phyloP scores from a whole-genome alignment of 1,140 invertebrate genomes.

The Lepidurus packardi region DNA sequence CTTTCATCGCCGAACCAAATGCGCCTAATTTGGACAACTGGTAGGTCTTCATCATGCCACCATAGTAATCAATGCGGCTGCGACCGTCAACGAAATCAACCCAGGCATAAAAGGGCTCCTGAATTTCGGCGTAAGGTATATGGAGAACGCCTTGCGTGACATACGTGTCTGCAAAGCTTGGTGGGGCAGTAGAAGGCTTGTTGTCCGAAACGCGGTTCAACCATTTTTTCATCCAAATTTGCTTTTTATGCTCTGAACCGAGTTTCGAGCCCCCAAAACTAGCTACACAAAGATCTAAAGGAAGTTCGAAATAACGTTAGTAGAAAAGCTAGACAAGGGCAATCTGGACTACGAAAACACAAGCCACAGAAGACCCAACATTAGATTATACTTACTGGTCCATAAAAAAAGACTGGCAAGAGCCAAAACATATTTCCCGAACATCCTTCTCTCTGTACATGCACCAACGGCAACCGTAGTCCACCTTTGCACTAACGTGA shows the following conservation, averaged over 20 bases:
- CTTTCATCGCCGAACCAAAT: slow-evolving; percentile 71
- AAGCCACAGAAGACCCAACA: no score
- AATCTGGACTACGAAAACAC: no score
- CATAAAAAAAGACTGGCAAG: no score
- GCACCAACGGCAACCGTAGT: no score
- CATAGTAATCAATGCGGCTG: slow-evolving; percentile 92
- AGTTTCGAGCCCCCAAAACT: not conserved
- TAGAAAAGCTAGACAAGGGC: no score
- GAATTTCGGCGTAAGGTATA: slow-evolving; percentile 89
- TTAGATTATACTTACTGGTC: no score
- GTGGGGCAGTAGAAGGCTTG: slow-evolving; percentile 14
- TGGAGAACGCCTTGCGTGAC: slow-evolving; percentile 65
- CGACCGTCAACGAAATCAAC: slow-evolving; percentile 64
- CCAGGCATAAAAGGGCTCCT: slow-evolving; percentile 82
- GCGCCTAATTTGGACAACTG: slow-evolving; percentile 59
- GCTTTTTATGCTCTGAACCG: not conserved
- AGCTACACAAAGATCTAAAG: not conserved
- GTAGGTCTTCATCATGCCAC: slow-evolving; percentile 85
- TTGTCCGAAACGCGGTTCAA: not conserved
- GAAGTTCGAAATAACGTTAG: not conserved
- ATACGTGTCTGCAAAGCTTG: slow-evolving; percentile 50
- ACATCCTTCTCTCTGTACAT: no score
- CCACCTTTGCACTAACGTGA: no score
- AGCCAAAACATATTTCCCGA: no score
- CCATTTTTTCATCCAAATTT: not conserved